These are phyloP conservation scores for Dioctria linearis DNA, from an alignment of 2,888 invertebrate species.

Conservation along the genomic window DNA sequence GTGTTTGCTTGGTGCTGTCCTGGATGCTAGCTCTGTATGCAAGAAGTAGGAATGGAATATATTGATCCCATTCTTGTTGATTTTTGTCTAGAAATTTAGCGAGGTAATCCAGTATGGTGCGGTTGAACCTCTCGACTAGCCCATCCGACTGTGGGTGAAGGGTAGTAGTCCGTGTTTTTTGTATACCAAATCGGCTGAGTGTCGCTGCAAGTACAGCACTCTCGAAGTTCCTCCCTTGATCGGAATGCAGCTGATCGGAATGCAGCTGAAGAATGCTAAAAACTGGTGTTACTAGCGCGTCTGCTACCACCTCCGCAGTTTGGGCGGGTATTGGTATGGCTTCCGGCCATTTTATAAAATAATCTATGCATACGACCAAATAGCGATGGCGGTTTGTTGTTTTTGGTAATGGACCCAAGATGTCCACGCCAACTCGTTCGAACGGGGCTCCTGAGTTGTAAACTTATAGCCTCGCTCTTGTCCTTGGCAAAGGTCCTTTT, in stretches of 20 bases:
- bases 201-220: not conserved
- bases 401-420: not conserved
- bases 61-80: no score
- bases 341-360: not conserved
- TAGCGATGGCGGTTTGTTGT: not conserved
- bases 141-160: slow-evolving; percentile 56
- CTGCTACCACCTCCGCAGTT: not conserved
- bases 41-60: slow-evolving; percentile 25
- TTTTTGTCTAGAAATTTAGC: no score
- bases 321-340: not conserved
- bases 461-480: not conserved
- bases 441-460: not conserved
- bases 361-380: not conserved
- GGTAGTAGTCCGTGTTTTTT: slow-evolving; percentile 59
- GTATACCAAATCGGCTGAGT: not conserved
- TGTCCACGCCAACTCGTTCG: no score
- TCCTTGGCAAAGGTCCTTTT: not conserved
- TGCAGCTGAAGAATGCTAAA: not conserved
- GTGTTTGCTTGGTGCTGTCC: no score
- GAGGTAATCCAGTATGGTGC: no score
- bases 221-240: not conserved
- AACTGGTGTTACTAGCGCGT: not conserved
- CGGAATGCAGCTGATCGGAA: not conserved
- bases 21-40: slow-evolving; percentile 10
- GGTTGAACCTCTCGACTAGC: no score